Evolutionary conservation across 2,797 vertebrate genomes (phyloP).

Genomic region (Pseudomugil gertrudae): DNA sequence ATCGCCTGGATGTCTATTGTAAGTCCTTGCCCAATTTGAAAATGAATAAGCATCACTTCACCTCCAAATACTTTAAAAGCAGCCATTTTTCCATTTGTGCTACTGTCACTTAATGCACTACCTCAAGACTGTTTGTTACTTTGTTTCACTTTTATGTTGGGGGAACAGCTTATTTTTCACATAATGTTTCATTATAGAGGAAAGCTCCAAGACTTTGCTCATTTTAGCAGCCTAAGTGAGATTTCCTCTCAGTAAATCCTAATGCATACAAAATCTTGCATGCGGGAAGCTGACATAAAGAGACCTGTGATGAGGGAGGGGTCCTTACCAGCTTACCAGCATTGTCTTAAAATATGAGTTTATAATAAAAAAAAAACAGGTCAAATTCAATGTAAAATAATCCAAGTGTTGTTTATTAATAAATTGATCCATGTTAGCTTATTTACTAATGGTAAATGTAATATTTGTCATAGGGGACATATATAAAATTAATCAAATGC

Average conservation of each 20-base stretch:
- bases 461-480: conserved; percentile 7
- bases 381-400: conserved; percentile 32
- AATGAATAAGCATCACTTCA: conserved; percentile 35
- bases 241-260: conserved; percentile 56
- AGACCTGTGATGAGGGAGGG: conserved; percentile 40
- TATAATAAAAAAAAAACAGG: conserved; percentile 10
- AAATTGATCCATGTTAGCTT: conserved; percentile 29
- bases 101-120: conserved; percentile 40
- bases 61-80: conserved; percentile 40
- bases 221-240: conserved; percentile 41
- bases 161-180: conserved; percentile 48
- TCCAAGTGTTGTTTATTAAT: conserved; percentile 14
- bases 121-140: conserved; percentile 31
- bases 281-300: conserved; percentile 33
- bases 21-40: conserved; percentile 65
- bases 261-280: conserved; percentile 51
- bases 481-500: conserved; percentile 23
- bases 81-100: conserved; percentile 45
- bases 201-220: conserved; percentile 38
- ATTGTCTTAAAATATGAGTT: conserved; percentile 12
- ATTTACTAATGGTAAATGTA: conserved; percentile 39
- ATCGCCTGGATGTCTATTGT: conserved; percentile 92
- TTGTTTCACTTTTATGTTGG: conserved; percentile 41
- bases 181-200: conserved; percentile 46
- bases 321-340: conserved; percentile 35